Conservation (phyloP, 2,797 vertebrate species). For the Clarias laeviceps region DNA sequence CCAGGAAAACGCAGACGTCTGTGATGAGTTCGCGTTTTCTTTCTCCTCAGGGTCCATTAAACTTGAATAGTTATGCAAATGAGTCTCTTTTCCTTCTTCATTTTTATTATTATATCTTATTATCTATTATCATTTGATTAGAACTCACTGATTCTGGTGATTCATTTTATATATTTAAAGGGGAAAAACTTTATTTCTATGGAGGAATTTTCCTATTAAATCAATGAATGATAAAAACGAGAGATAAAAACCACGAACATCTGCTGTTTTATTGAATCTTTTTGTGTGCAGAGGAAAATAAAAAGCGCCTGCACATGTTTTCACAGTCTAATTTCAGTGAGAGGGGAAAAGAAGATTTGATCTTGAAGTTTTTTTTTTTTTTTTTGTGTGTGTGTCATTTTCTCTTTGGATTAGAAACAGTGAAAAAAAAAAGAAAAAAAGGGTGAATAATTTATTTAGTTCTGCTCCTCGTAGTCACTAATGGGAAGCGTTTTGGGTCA, state of each 20-base stretch:
- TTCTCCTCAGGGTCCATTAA: slow-evolving; percentile 39
- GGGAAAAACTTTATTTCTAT: not conserved
- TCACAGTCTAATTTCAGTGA: slow-evolving; percentile 9
- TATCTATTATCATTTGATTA: slow-evolving; percentile 23
- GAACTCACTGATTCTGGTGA: not conserved
- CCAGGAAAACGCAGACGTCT: slow-evolving; percentile 16
- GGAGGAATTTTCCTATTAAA: slow-evolving; percentile 40
- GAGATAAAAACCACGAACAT: slow-evolving; percentile 50
- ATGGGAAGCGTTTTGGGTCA: slow-evolving; percentile 79
- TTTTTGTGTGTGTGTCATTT: slow-evolving; percentile 31
- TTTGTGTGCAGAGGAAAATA: slow-evolving; percentile 35
- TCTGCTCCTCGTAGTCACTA: slow-evolving; percentile 76
- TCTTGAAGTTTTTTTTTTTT: slow-evolving; percentile 29
- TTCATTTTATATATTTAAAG: not conserved
- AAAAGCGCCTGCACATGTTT: slow-evolving; percentile 48
- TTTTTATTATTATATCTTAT: slow-evolving; percentile 16
- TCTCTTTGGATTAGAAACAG: slow-evolving; percentile 51
- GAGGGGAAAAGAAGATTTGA: not conserved
- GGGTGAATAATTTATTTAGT: slow-evolving; percentile 81
- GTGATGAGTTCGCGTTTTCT: slow-evolving; percentile 25
- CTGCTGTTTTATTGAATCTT: slow-evolving; percentile 55
- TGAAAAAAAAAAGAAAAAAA: slow-evolving; percentile 63
- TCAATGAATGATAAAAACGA: slow-evolving; percentile 40
- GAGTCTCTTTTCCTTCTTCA: slow-evolving; percentile 18
- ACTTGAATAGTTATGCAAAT: slow-evolving; percentile 57